These are phyloP conservation scores for Lateolabrax maculatus DNA, from an alignment of 2,797 vertebrate genomes.

Conservation along the genomic window DNA sequence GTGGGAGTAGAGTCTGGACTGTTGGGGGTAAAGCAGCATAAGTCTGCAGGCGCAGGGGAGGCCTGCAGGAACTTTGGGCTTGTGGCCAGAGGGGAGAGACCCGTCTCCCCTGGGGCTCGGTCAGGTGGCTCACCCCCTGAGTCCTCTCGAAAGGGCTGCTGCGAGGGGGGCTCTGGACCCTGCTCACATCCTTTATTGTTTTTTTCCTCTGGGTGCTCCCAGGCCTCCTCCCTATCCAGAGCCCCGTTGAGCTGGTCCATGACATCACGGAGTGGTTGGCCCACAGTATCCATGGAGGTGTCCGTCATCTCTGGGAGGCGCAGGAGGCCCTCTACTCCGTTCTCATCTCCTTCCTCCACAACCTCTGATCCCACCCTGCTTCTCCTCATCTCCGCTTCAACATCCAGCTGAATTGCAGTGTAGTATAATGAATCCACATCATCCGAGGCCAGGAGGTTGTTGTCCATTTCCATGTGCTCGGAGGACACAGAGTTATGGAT, in stretches of 20 bases:
- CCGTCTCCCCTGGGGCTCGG: conserved; percentile 72
- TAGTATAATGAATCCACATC: conserved; percentile 60
- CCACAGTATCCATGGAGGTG: conserved; percentile 93
- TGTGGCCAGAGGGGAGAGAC: conserved; percentile 43
- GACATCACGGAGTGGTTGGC: conserved; percentile 91
- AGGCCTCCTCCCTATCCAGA: conserved; percentile 81
- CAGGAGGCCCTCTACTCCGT: conserved; percentile 81
- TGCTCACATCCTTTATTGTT: neutral
- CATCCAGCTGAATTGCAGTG: conserved; percentile 45
- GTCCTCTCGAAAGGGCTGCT: conserved; percentile 94
- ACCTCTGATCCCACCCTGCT: conserved; percentile 63
- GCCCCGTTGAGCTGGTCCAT: conserved; percentile 90
- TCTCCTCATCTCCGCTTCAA: conserved; percentile 59
- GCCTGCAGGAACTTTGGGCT: conserved; percentile 82
- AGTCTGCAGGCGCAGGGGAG: conserved; percentile 88
- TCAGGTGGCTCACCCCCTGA: conserved; percentile 89
- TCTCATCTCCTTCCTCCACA: conserved; percentile 64
- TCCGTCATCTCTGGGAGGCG: conserved; percentile 93
- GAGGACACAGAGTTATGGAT: conserved; percentile 75
- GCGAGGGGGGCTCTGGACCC: conserved; percentile 76
- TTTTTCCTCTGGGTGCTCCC: conserved; percentile 66
- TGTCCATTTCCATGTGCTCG: conserved; percentile 73
- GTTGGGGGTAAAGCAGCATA: conserved; percentile 94
- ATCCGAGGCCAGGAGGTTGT: conserved; percentile 41
- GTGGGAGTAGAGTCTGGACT: conserved; percentile 92